Conservation (phyloP, 2,113 vertebrate genomes). For the Eretmochelys imbricata region DNA sequence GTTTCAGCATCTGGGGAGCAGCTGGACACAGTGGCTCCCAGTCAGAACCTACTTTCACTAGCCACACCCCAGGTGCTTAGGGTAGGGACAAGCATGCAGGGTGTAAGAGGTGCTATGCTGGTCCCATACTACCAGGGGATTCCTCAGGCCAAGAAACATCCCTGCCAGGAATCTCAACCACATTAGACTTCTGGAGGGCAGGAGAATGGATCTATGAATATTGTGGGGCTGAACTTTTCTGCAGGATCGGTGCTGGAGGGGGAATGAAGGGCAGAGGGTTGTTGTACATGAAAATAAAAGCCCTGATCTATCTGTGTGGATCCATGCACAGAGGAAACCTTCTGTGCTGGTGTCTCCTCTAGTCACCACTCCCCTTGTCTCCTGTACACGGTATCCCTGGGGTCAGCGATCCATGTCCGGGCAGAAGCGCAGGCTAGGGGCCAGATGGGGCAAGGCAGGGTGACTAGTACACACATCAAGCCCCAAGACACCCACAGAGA, state of each 20-base stretch:
- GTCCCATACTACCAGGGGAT: accelerated
- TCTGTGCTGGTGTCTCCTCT: too few species aligned
- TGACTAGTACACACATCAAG: too few species aligned
- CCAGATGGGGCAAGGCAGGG: too few species aligned
- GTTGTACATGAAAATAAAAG: neutral
- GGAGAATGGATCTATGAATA: neutral
- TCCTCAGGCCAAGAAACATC: neutral
- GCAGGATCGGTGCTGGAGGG: neutral
- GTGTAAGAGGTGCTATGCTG: accelerated
- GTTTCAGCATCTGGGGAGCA: neutral
- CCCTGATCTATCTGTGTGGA: neutral
- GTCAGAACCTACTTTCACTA: neutral
- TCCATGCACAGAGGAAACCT: neutral
- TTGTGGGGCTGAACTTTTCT: neutral
- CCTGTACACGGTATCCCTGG: too few species aligned
- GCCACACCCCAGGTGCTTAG: neutral
- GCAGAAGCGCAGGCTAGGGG: too few species aligned
- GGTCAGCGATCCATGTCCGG: too few species aligned
- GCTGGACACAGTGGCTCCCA: neutral
- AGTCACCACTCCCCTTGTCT: too few species aligned
- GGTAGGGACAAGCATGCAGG: neutral
- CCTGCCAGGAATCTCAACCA: neutral
- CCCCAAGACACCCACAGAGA: too few species aligned
- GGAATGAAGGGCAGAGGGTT: neutral
- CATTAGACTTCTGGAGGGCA: neutral